Percentiles rank a stretch among this genome's conserved stretches.
Conservation (phyloP, 2,888 invertebrate genomes). For the Melolontha melolontha region DNA sequence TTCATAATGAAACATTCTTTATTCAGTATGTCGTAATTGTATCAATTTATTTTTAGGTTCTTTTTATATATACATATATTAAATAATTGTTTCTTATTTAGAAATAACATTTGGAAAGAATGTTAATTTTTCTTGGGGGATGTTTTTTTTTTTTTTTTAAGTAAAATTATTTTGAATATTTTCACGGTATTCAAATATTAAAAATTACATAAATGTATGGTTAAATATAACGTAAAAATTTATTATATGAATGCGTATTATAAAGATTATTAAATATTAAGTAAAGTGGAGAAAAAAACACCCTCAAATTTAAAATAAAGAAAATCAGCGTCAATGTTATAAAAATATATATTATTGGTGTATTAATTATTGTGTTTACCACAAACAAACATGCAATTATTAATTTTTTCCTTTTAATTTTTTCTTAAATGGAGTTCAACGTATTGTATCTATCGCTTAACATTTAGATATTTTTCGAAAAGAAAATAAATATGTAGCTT, state of each 20-base stretch:
- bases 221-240: no score
- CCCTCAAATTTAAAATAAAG: slow-evolving; percentile 16
- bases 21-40: slow-evolving; percentile 31
- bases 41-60: slow-evolving; percentile 31
- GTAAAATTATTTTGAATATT: background rate
- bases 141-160: slow-evolving; percentile 8
- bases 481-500: slow-evolving; percentile 43
- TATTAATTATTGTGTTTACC: slow-evolving; percentile 19
- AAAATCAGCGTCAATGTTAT: slow-evolving; percentile 18
- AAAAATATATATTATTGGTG: slow-evolving; percentile 25
- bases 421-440: slow-evolving; percentile 24
- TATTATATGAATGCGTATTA: no score
- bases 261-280: no score
- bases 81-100: slow-evolving; percentile 21
- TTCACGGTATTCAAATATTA: slow-evolving; percentile 2
- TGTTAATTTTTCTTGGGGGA: slow-evolving; percentile 10
- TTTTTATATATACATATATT: slow-evolving; percentile 28
- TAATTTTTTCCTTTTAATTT: slow-evolving; percentile 17
- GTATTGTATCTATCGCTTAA: slow-evolving; percentile 45
- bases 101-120: background rate
- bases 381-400: slow-evolving; percentile 6
- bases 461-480: slow-evolving; percentile 45
- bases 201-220: background rate
- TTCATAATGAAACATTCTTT: slow-evolving; percentile 29
- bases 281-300: background rate